Evolutionary conservation across 2,797 vertebrate species (phyloP).

Genomic region (Lagodon rhomboides): DNA sequence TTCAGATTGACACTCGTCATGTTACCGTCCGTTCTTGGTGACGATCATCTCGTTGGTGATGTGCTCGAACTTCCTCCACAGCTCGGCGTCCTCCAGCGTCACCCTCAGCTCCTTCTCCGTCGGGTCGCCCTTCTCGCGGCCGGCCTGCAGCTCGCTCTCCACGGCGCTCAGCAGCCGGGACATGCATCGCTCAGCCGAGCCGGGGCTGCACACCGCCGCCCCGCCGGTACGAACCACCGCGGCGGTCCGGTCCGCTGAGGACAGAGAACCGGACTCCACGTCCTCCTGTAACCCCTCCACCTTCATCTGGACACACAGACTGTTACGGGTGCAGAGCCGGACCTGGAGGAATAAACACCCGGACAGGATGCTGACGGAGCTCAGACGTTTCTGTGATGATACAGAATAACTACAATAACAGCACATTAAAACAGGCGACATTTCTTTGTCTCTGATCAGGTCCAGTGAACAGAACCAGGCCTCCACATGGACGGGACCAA

Average conservation of each 20-base stretch:
- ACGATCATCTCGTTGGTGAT: slow-evolving; percentile 99
- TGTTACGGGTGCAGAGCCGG: too few relatives aligned
- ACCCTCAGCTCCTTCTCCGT: slow-evolving; percentile 94
- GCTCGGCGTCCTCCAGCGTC: slow-evolving; percentile 91
- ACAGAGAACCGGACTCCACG: slow-evolving; percentile 12
- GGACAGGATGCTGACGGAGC: too few relatives aligned
- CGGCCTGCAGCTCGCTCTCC: slow-evolving; percentile 93
- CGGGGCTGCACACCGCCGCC: background rate
- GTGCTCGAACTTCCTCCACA: slow-evolving; percentile 95
- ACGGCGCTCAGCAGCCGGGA: slow-evolving; percentile 93
- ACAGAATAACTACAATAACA: too few relatives aligned
- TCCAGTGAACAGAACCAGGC: too few relatives aligned
- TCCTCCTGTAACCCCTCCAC: slow-evolving; percentile 77
- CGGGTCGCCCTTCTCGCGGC: slow-evolving; percentile 95
- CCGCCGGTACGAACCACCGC: background rate
- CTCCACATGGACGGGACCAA: too few relatives aligned
- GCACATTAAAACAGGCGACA: too few relatives aligned
- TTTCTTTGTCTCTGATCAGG: too few relatives aligned
- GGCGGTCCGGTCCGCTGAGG: slow-evolving; percentile 24
- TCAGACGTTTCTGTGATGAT: too few relatives aligned
- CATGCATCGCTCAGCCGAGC: slow-evolving; percentile 74
- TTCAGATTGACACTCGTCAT: too few relatives aligned
- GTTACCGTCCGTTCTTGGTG: slow-evolving; percentile 95
- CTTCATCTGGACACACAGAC: slow-evolving; percentile 78
- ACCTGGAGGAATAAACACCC: too few relatives aligned